Base-by-base conservation (phyloP, 53 echinoderm and acorn worm species). In the Hippasteria phrygiana region DNA sequence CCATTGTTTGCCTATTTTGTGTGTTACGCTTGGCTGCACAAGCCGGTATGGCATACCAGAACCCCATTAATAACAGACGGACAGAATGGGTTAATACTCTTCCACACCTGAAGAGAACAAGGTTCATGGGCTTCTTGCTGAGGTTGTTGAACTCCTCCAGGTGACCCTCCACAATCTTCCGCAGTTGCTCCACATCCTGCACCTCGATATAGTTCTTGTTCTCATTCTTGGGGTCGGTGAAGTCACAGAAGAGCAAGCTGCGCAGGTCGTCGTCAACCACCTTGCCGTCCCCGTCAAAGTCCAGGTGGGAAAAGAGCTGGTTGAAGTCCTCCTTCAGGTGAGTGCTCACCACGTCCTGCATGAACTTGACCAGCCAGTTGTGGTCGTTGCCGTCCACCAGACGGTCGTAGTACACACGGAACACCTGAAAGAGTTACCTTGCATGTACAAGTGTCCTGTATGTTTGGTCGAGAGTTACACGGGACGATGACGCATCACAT, bases 191-290 rank as follows among this genome's bases (percentile, higher is more conserved):
- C 70, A 94, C 83, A 39, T 94, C 81, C 69, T 62, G 55, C 24
- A 97, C 95, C 89, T 97, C 97, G 27, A 97, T 85, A 86, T 97
- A 97, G 83, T 92, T 97, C 93, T 97, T 97, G 81, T 97, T 97
- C 87, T 97, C 97, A 38, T 95, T 94, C 91, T 97, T 97, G 24
- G 97, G 94, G 73, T 97, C 97, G 47, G 93, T 92, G 91, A 97
- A 97, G 81, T 97, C 97, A 29, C 97, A 97, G 94, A 95, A 97
- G 82, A 97, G 75, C 35, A 97, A 80, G 55, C 97, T 97, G 34
- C 97, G 95, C 6, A 97, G 91, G 87, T 97, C 97, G 43, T 97
- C 97, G 74, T 97, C 97, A 18, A 86, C 92, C 4, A 97, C 95
- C 32, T 91, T 94, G 31, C 97, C 95, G 47, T 93, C 94, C 10